These are phyloP conservation scores for Oreochromis aureus DNA, from an alignment of 2,113 vertebrate genomes.

Conservation along the genomic window DNA sequence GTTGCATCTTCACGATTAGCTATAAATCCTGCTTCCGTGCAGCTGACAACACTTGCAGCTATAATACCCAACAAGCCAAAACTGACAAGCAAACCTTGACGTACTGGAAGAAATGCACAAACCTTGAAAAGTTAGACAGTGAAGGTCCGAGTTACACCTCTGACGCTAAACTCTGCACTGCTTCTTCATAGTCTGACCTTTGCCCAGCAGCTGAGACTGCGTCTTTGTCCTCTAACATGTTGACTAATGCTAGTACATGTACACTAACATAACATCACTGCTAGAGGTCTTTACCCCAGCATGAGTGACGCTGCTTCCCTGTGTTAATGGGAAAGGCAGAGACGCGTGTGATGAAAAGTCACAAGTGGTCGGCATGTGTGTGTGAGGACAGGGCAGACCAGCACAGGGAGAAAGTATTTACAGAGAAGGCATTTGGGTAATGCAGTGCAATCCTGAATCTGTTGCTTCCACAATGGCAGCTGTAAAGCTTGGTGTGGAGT, in stretches of 20 bases:
- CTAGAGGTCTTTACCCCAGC: neutral
- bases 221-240: conserved; percentile 13
- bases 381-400: neutral
- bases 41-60: neutral
- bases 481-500: neutral
- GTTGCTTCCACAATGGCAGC: neutral
- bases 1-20: neutral
- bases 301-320: neutral
- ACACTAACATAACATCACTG: conserved; percentile 16
- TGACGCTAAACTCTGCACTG: neutral
- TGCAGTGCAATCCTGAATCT: neutral
- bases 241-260: conserved; percentile 10
- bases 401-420: conserved; percentile 22
- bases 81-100: neutral
- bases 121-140: conserved; percentile 27
- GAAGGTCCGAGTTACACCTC: conserved; percentile 8
- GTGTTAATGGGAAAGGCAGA: conserved; percentile 17
- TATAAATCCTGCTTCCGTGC: neutral
- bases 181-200: conserved; percentile 23
- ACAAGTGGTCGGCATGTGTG: conserved; percentile 59
- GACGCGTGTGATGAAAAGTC: conserved; percentile 63
- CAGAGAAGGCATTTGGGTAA: conserved; percentile 1
- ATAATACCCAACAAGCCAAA: neutral
- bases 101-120: conserved; percentile 15
- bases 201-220: conserved; percentile 5